These are phyloP conservation scores for Balearica regulorum DNA, from an alignment of 2,797 vertebrate species.

Conservation along the genomic window DNA sequence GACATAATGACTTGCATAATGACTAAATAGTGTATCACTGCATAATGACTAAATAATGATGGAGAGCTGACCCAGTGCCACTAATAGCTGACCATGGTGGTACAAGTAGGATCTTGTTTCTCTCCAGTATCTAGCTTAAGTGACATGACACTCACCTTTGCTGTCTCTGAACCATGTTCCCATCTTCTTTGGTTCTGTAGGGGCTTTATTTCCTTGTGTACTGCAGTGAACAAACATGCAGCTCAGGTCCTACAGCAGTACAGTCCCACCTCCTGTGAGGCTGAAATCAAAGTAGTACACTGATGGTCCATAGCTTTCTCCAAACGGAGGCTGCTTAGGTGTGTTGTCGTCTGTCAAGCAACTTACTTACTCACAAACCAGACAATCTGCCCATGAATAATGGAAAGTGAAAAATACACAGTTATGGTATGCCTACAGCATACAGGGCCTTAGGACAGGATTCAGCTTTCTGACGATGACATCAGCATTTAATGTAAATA, in stretches of 20 bases:
- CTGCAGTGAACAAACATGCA: background rate
- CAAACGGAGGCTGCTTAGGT: background rate
- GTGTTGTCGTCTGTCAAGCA: background rate
- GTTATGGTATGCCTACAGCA: background rate
- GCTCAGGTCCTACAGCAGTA: background rate
- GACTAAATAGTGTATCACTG: background rate
- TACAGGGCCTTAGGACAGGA: background rate
- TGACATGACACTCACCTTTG: background rate
- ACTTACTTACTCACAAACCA: background rate
- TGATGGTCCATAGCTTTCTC: background rate
- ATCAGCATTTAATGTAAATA: background rate
- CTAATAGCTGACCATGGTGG: background rate
- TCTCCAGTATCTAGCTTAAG: background rate
- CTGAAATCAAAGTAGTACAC: background rate
- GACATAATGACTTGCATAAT: background rate
- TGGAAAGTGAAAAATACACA: background rate
- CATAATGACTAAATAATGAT: background rate
- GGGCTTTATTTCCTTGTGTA: background rate
- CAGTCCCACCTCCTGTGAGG: background rate
- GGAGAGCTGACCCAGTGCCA: background rate
- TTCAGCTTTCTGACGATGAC: background rate
- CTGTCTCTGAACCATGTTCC: background rate
- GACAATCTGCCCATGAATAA: background rate
- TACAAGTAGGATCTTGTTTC: background rate
- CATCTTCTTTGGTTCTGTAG: background rate